Conservation (phyloP, 2,888 invertebrate species). For the Meghimatium bilineatum region DNA sequence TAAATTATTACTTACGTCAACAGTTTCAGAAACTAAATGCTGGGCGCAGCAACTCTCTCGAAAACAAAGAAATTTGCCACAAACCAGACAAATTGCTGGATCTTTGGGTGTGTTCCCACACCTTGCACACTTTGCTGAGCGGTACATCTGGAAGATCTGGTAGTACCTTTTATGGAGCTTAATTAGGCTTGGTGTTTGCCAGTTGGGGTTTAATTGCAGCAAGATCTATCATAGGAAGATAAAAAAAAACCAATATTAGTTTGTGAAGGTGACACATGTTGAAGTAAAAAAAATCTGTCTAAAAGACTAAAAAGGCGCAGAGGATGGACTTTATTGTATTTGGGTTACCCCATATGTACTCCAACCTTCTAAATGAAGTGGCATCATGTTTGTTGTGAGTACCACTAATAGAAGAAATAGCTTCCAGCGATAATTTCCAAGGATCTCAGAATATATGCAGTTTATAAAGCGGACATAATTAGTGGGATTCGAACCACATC, state of each 20-base stretch:
- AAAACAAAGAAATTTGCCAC: slow-evolving; percentile 94
- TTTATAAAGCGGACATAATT: no score
- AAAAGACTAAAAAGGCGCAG: no score
- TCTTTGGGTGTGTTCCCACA: slow-evolving; percentile 94
- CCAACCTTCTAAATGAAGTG: no score
- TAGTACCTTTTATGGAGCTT: slow-evolving; percentile 93
- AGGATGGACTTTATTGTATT: no score
- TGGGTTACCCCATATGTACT: no score
- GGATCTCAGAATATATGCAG: no score
- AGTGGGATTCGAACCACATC: no score
- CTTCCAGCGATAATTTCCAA: no score
- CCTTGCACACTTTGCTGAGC: slow-evolving; percentile 90
- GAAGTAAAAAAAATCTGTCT: no score
- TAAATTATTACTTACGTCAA: slow-evolving; percentile 80
- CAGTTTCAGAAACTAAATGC: slow-evolving; percentile 91
- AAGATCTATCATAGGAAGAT: slow-evolving; percentile 61
- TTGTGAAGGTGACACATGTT: no score
- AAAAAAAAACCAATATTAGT: neutral
- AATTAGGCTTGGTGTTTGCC: slow-evolving; percentile 87
- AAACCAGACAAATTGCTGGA: slow-evolving; percentile 93
- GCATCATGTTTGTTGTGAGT: no score
- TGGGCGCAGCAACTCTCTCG: slow-evolving; percentile 72
- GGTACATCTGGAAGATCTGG: slow-evolving; percentile 93
- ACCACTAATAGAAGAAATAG: no score
- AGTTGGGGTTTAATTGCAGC: slow-evolving; percentile 63